Evolutionary conservation across 2,797 vertebrate genomes (phyloP).

Genomic region (Silurus aristotelis): DNA sequence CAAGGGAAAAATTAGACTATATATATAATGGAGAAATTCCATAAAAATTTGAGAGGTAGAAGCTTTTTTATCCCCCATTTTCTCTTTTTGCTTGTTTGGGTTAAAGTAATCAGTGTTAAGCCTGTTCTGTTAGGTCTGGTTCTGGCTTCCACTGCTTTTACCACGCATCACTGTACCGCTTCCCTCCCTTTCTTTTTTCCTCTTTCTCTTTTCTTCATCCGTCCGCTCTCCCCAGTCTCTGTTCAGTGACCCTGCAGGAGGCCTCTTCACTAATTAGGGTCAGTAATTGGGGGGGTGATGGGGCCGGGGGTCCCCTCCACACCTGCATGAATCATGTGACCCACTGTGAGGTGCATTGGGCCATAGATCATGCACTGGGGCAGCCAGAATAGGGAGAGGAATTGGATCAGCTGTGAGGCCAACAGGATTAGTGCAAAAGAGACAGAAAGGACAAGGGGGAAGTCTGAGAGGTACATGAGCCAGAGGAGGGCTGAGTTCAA

Average conservation of each 20-base stretch:
- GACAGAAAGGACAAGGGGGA: conserved; percentile 19
- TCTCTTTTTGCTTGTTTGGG: conserved; percentile 37
- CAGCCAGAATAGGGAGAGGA: conserved; percentile 27
- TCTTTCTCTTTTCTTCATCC: conserved; percentile 56
- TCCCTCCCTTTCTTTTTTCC: conserved; percentile 34
- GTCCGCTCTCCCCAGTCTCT: conserved; percentile 38
- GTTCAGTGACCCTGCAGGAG: conserved; percentile 82
- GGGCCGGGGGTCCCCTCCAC: conserved; percentile 82
- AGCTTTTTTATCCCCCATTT: conserved; percentile 17
- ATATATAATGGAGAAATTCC: not conserved
- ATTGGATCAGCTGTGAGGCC: conserved; percentile 49
- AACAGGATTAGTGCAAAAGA: conserved; percentile 47
- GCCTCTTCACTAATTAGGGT: conserved; percentile 79
- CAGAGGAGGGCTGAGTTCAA: conserved; percentile 49
- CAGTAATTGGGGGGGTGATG: conserved; percentile 86
- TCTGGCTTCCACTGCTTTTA: conserved; percentile 63
- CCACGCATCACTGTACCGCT: conserved; percentile 66
- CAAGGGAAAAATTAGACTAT: too few relatives aligned
- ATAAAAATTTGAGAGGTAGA: not conserved
- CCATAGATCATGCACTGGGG: conserved; percentile 65
- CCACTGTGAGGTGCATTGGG: conserved; percentile 75
- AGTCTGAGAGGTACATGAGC: conserved; percentile 10
- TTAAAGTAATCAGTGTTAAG: conserved; percentile 30
- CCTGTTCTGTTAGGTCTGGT: conserved; percentile 29
- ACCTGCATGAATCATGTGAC: conserved; percentile 89